phyloP scores from a whole-genome alignment of 53 echinoderm and acorn worm species.

The Patiria pectinifera region DNA sequence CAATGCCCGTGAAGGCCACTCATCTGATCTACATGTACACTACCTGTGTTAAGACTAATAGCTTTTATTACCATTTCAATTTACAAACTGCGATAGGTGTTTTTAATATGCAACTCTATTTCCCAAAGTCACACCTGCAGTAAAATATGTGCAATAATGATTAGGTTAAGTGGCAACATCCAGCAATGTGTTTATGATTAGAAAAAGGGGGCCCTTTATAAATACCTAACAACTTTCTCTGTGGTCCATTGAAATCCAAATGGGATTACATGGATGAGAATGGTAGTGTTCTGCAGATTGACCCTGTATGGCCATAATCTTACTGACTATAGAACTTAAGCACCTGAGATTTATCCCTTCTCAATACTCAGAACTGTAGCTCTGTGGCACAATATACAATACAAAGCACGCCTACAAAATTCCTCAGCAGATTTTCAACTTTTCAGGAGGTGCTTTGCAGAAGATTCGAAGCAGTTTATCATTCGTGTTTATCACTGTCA shows the following conservation, averaged over 20 bases:
- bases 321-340: too few species aligned
- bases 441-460: not conserved
- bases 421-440: not conserved
- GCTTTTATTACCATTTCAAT: not conserved
- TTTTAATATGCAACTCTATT: not conserved
- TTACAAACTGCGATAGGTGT: not conserved
- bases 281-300: not conserved
- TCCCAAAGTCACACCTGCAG: not conserved
- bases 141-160: too few species aligned
- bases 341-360: too few species aligned
- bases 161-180: not conserved
- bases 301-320: too few species aligned
- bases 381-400: not conserved
- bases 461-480: not conserved
- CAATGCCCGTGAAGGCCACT: not conserved
- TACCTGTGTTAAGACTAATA: not conserved
- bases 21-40: not conserved
- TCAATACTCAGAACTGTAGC: not conserved
- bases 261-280: constrained; percentile 22
- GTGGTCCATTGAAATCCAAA: not conserved
- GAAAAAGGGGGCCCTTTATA: not conserved
- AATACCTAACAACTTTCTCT: not conserved
- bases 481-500: not conserved
- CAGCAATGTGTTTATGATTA: not conserved
- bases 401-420: not conserved